Evolutionary conservation across 1,140 invertebrate genomes (phyloP), one percentile per base, ranked within the genome.

Genomic region (Drosophila pachea): DNA sequence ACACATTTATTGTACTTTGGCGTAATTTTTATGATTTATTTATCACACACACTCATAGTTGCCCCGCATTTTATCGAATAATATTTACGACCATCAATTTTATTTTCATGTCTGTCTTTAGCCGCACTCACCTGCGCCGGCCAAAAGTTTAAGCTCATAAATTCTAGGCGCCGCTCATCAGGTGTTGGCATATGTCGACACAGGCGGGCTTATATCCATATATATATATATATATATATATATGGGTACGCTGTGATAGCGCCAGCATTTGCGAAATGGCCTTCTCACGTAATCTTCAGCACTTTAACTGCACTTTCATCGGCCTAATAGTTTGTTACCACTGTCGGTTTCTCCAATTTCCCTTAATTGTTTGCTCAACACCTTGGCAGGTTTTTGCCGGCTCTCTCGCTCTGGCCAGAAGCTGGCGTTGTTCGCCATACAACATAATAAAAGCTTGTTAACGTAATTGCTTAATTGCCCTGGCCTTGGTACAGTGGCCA

Each of bases 381-480:
- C 78, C 78, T 83, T 43, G 62, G 58, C 72, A 76, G 73, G 73
- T 62, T 52, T 67, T 67, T 43, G 54, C 50, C 22, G 40, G 48
- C 43, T 49, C 43, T 45, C 48, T 36, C 43, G 36, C 22, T n/a
- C 36, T 45, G 9, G 49, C 14, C 42, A 48, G 50, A 40, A 36
- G 11, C 7, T 32, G 31, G 43, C 50, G 48, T 67, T 74, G 67
- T 71, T 42, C 36, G 61, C 61, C 52, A 59, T 64, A 56, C 75
- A 86, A 74, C 73, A 86, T 76, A 84, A 84, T 84, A 84, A 84
- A 78, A 86, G 79, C 79, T 84, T 84, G 79, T 84, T 84, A 86
- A 66, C 79, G 73, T 84, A 84, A 84, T 86, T 84, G 79, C 79
- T 84, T 84, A 84, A 84, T 84, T 84, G 81, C 66, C 76, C 73